phyloP scores from a whole-genome alignment of 92 coral and sea anemone species.

The Phymanthus crucifer region DNA sequence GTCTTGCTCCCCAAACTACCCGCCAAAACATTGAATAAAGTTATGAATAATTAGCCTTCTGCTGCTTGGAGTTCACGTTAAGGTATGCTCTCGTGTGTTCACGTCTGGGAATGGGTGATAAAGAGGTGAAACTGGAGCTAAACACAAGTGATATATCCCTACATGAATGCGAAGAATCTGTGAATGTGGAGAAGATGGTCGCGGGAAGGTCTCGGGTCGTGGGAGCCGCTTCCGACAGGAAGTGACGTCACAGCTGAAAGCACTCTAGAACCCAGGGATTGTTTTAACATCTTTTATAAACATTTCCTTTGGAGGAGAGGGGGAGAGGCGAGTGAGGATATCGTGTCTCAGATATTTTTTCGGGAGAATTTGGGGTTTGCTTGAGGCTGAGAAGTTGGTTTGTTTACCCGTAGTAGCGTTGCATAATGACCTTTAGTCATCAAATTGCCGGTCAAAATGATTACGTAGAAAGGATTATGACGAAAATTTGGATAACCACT shows the following conservation, averaged over 20 bases:
- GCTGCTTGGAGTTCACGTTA: conserved; percentile 1
- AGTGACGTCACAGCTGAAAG: conserved; percentile 52
- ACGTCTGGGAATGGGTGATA: conserved; percentile 23
- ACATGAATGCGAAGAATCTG: conserved; percentile 54
- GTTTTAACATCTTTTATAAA: too few relatives aligned
- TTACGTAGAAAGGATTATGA: not conserved
- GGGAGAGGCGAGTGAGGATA: not conserved
- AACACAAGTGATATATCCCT: conserved; percentile 35
- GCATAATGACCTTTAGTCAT: not conserved
- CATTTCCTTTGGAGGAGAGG: not conserved
- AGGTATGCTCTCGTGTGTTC: conserved; percentile 26
- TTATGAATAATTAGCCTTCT: conserved; percentile 13
- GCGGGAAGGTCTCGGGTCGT: conserved; percentile 42
- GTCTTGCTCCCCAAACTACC: conserved; percentile 45
- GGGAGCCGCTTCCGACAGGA: conserved; percentile 86
- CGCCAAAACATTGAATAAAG: conserved; percentile 54
- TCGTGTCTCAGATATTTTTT: not conserved
- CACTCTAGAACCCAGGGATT: conserved; percentile 17
- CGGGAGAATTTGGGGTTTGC: not conserved
- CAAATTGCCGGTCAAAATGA: not conserved
- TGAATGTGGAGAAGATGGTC: conserved; percentile 53
- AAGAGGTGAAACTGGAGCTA: conserved; percentile 37
- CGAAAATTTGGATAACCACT: not conserved
- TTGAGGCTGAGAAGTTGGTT: not conserved
- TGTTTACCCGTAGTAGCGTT: not conserved